These are phyloP conservation scores for Apis laboriosa DNA, from an alignment of 1,140 invertebrate genomes.

Conservation along the genomic window DNA sequence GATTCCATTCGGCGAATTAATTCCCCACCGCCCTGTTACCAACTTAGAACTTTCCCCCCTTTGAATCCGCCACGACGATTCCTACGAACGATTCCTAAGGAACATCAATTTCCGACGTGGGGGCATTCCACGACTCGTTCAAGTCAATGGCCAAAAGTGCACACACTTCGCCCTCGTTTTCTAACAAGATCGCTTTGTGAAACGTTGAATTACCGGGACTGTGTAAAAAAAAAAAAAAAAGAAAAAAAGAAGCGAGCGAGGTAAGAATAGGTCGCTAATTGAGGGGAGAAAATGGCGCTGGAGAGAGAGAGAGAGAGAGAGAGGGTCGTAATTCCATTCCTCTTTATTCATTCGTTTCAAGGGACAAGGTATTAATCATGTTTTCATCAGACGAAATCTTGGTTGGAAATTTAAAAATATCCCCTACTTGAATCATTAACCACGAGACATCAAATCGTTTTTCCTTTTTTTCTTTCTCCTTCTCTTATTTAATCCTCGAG, in stretches of 20 bases:
- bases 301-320: background rate
- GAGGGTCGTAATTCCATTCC: background rate
- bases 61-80: constrained; percentile 8
- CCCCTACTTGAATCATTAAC: background rate
- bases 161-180: too few species aligned
- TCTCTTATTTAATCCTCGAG: background rate
- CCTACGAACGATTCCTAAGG: too few species aligned
- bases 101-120: background rate
- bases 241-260: background rate
- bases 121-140: background rate
- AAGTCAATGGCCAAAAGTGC: background rate
- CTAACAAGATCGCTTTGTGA: background rate
- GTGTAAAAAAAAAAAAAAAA: background rate
- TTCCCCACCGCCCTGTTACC: background rate
- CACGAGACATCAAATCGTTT: background rate
- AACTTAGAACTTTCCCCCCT: background rate
- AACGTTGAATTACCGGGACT: background rate
- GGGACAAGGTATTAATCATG: constrained; percentile 8
- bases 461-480: too few species aligned
- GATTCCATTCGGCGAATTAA: constrained; percentile 28
- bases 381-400: background rate
- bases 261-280: background rate
- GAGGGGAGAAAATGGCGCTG: background rate
- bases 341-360: background rate
- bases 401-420: background rate